Base-by-base conservation (phyloP, 2,888 invertebrate genomes). In the Thymelicus acteon region DNA sequence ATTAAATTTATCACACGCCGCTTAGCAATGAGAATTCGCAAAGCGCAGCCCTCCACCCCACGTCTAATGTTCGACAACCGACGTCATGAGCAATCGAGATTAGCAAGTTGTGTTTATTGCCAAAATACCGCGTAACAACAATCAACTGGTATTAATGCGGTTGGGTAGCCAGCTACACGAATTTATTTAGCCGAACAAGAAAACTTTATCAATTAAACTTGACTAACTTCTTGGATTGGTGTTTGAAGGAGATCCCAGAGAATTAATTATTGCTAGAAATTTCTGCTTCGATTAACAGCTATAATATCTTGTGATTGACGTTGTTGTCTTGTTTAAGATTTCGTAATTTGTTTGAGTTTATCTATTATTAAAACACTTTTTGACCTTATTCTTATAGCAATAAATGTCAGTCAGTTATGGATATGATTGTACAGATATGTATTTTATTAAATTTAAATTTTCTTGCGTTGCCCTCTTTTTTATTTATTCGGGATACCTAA, bases 201-300 rank as follows among this genome's bases (percentile, higher is more conserved):
- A 58, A 69, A 69, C 69, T 69, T 69, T 69, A 58, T 62, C 68
- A 68, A 68, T 68, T 68, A 68, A 62, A 68, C 68, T 68, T 19
- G 7, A 37, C 57, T 57, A 31, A 49, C 47, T 69, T 63, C 44
- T 61, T 52, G 48, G 58, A 52, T 61, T 68, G 61, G 57, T 69
- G 62, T 63, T 69, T 39, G 54, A 54, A 24, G 57, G 57, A 58
- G 63, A 69, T 69, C 63, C 58, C 48, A 58, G 48, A 58, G 48
- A 63, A 63, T 63, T 69, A 40, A 69, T 69, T 63, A 63, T 69
- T 63, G 47, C 37, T 62, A 57, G 52, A 68, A 57, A 39, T 15
- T 62, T 62, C 40, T 67, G 37, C 62, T 24, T 57, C 13, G 31
- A 57, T 57, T 37, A 57, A 57, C 57, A 37, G 13, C 13, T 37